Evolutionary conservation across 2,888 invertebrate genomes (phyloP), one percentile per base, ranked within the genome.

Genomic region (Dryococelus australis): DNA sequence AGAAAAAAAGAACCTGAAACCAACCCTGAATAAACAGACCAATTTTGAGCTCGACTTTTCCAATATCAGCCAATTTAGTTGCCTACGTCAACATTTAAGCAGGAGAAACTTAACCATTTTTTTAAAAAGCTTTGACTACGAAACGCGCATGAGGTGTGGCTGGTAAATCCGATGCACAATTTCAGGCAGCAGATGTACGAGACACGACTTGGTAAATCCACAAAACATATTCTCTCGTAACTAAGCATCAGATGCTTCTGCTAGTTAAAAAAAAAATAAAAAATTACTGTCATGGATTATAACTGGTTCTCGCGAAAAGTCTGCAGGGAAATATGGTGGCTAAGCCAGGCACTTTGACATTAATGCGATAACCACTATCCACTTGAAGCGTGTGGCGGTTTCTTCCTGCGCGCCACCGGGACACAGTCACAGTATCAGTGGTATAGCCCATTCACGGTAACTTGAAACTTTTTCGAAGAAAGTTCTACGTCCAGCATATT

Each of bases 141-240:
- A 47, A 13, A 47, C 47, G 16, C 16, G 16, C 10, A 47, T 47
- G 47, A 47, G 47, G 47, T 47, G 47, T 47, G 16, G 65, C 8
- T 65, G 10, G 24, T 65, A 65, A 65, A 65, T 1, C 10, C 16
- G 65, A 20, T 24, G 65, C 65, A 8, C n/a, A 65, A n/a, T 16
- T 20, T 20, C 65, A 65, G 10, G 24, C 10, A 65, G n/a, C 20
- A n/a, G 16, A 65, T 65, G 24, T 65, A 65, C n/a, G 65, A 8
- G 65, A 24, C 65, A 65, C 65, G 65, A 65, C 65, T n/a, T 65
- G 65, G 65, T 24, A 65, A 65, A 65, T 65, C 65, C 65, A 65
- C 20, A n/a, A 65, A 65, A n/a, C 65, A 65, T 16, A 12, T 65
- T 24, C 65, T 47, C 65, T 24, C 65, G 65, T 65, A 65, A 65